Conservation (phyloP, 2,888 invertebrate genomes). For the Troides oblongomaculatus region DNA sequence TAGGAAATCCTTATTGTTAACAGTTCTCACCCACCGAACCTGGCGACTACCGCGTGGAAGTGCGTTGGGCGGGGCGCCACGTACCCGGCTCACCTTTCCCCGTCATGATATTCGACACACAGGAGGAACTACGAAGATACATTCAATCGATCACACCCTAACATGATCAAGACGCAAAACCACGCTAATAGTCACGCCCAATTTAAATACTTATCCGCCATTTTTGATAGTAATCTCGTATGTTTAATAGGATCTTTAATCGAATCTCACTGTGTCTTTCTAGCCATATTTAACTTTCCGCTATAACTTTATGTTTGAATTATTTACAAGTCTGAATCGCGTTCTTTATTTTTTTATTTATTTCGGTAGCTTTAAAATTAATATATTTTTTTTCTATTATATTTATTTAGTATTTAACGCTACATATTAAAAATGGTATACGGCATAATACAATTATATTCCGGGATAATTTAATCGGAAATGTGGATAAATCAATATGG, state of each 20-base stretch:
- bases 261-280: slow-evolving; percentile 16
- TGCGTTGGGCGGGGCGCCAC: slow-evolving; percentile 96
- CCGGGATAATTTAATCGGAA: neutral
- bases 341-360: slow-evolving; percentile 13
- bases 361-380: slow-evolving; percentile 25
- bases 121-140: slow-evolving; percentile 92
- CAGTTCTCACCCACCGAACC: slow-evolving; percentile 98
- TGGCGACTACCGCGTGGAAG: slow-evolving; percentile 98
- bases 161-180: slow-evolving; percentile 22
- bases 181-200: neutral
- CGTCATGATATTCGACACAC: slow-evolving; percentile 99
- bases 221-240: slow-evolving; percentile 11
- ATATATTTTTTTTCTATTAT: slow-evolving; percentile 4
- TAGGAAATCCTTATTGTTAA: slow-evolving; percentile 25
- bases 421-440: slow-evolving; percentile 14
- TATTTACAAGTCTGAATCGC: slow-evolving; percentile 19
- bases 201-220: slow-evolving; percentile 8
- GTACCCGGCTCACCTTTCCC: slow-evolving; percentile 99
- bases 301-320: slow-evolving; percentile 6
- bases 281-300: slow-evolving; percentile 13
- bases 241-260: slow-evolving; percentile 21
- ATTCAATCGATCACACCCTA: slow-evolving; percentile 68
- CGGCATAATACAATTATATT: slow-evolving; percentile 23
- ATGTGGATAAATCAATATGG: neutral
- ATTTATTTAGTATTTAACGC: slow-evolving; percentile 6